Conservation (phyloP, 2,797 vertebrate genomes). For the Apodemus agrarius region DNA sequence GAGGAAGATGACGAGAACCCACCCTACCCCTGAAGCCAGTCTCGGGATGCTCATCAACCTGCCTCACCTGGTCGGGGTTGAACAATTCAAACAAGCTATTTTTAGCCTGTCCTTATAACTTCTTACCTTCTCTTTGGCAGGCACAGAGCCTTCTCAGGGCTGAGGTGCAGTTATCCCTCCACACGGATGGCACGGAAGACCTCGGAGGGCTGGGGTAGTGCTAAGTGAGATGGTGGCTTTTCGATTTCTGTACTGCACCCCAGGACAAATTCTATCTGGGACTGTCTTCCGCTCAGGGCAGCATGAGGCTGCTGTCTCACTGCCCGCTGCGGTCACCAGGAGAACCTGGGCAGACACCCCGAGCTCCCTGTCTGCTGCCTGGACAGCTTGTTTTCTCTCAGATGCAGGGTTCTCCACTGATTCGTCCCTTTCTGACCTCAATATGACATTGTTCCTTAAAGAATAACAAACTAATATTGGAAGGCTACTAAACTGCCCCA, state of each 20-base stretch:
- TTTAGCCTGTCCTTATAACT: neutral
- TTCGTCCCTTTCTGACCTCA: slow-evolving; percentile 4
- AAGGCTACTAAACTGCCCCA: neutral
- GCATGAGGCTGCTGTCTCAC: neutral
- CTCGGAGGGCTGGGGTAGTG: neutral
- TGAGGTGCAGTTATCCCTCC: neutral
- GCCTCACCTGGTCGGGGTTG: neutral
- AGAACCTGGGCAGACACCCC: neutral
- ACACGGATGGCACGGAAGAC: neutral
- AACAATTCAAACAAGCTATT: neutral
- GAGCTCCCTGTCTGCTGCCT: neutral
- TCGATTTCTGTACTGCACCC: neutral
- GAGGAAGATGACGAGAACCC: neutral
- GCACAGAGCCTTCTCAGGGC: neutral
- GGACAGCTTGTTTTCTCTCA: neutral
- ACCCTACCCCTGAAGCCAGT: neutral
- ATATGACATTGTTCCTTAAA: neutral
- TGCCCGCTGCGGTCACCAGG: neutral
- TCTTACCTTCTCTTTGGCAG: neutral
- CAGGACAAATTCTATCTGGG: accelerated
- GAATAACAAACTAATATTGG: neutral
- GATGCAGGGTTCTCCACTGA: neutral
- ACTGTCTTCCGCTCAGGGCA: neutral
- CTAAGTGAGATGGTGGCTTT: accelerated
- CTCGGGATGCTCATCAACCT: neutral